phyloP scores from a whole-genome alignment of 2,113 vertebrate genomes.

The Theristicus caerulescens region DNA sequence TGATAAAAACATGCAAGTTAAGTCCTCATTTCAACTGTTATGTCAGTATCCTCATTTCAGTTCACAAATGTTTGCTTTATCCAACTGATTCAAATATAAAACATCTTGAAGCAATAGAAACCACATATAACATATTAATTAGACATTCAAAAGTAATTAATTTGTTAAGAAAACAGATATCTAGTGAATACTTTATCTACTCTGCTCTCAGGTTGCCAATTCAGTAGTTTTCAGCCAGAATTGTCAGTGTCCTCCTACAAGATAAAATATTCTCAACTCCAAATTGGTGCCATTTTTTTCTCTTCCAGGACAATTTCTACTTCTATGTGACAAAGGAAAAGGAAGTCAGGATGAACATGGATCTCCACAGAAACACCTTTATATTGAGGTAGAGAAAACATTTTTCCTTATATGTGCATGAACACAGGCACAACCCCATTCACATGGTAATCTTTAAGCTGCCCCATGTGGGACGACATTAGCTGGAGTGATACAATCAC shows the following conservation, averaged over 20 bases:
- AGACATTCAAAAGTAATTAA: not conserved
- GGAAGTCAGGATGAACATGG: not conserved
- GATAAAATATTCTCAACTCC: not conserved
- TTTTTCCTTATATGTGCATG: not conserved
- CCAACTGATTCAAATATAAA: not conserved
- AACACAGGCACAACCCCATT: not conserved
- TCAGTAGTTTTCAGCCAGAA: not conserved
- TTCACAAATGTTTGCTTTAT: not conserved
- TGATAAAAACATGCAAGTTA: not conserved
- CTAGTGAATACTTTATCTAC: not conserved
- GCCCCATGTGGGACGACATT: not conserved
- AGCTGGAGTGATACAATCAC: not conserved
- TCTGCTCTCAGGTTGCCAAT: not conserved
- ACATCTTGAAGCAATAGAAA: not conserved
- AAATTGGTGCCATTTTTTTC: not conserved
- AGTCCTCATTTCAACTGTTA: not conserved
- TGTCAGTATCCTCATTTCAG: not conserved
- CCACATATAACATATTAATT: not conserved
- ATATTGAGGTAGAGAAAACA: not conserved
- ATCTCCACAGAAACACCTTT: not conserved
- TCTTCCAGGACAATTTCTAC: not conserved
- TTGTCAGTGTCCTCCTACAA: not conserved
- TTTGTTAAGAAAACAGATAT: not conserved
- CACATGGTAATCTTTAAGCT: not conserved
- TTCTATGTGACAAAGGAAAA: not conserved